phyloP scores from a whole-genome alignment of 1,140 invertebrate species.

The Chelonus insularis region DNA sequence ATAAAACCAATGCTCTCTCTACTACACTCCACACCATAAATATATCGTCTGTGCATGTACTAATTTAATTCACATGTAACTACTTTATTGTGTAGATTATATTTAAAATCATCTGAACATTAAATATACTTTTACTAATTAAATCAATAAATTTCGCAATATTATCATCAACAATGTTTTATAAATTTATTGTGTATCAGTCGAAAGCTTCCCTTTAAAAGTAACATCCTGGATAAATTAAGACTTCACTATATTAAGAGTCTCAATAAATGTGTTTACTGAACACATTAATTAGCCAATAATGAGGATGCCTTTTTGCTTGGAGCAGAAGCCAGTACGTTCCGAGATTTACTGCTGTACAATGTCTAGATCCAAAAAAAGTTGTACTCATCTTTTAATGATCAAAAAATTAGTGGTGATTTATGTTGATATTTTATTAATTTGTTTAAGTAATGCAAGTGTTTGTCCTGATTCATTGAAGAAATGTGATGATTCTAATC shows the following conservation, averaged over 20 bases:
- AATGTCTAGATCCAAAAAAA: not conserved
- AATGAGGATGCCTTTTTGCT: constrained; percentile 8
- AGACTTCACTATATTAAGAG: constrained; percentile 2
- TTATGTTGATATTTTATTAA: constrained; percentile 11
- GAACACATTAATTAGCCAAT: not conserved
- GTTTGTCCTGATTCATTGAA: not conserved
- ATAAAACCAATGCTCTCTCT: too few relatives aligned
- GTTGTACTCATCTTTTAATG: not conserved
- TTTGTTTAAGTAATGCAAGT: not conserved
- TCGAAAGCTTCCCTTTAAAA: not conserved
- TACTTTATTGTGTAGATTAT: too few relatives aligned
- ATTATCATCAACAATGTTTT: too few relatives aligned
- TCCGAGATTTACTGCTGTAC: not conserved
- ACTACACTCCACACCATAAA: too few relatives aligned
- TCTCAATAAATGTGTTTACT: constrained; percentile 17
- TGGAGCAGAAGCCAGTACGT: not conserved
- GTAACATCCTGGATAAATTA: not conserved
- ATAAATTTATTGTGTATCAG: not conserved
- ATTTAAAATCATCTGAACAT: too few relatives aligned
- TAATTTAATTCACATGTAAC: too few relatives aligned
- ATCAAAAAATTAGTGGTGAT: not conserved
- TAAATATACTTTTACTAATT: too few relatives aligned
- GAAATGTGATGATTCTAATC: not conserved
- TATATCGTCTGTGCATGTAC: too few relatives aligned
- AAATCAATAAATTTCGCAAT: too few relatives aligned